Evolutionary conservation across 2,797 vertebrate species (phyloP).

Genomic region (Aeoliscus strigatus): DNA sequence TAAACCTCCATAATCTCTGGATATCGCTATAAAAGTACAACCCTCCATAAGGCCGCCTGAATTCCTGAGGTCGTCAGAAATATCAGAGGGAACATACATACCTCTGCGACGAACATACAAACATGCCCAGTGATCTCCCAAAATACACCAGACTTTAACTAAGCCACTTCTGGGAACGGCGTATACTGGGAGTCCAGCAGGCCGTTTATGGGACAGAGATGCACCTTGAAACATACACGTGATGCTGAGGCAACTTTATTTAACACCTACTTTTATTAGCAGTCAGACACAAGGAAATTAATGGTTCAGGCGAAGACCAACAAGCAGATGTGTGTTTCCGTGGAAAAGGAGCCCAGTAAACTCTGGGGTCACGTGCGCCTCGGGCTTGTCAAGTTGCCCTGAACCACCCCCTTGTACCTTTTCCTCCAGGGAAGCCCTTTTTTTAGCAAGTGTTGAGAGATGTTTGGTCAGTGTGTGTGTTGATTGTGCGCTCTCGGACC

Average conservation of each 20-base stretch:
- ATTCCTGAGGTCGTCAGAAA: conserved; percentile 23
- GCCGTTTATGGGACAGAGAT: conserved; percentile 6
- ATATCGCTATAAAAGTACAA: conserved; percentile 22
- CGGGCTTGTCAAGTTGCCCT: conserved; percentile 39
- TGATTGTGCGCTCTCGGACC: conserved; percentile 38
- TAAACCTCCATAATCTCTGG: conserved; percentile 12
- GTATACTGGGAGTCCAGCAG: conserved; percentile 15
- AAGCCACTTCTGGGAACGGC: conserved; percentile 18
- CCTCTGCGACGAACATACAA: conserved; percentile 23
- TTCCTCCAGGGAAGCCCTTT: conserved; percentile 42
- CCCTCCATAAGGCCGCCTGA: conserved; percentile 10
- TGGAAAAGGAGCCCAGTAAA: conserved; percentile 39
- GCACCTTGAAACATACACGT: conserved; percentile 10
- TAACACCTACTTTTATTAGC: conserved; percentile 40
- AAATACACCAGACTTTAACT: conserved; percentile 35
- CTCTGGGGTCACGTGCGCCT: conserved; percentile 30
- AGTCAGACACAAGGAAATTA: conserved; percentile 43
- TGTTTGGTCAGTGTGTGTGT: conserved; percentile 61
- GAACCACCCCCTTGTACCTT: conserved; percentile 48
- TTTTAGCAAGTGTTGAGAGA: conserved; percentile 56
- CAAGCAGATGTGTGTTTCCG: conserved; percentile 41
- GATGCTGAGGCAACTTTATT: conserved; percentile 23
- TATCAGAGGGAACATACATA: conserved; percentile 9
- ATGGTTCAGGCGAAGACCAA: conserved; percentile 30
- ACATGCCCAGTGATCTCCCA: conserved; percentile 12